Base-by-base conservation (phyloP, 30 jellyfish, hydroid and myxozoan species). In the Kudoa iwatai region DNA sequence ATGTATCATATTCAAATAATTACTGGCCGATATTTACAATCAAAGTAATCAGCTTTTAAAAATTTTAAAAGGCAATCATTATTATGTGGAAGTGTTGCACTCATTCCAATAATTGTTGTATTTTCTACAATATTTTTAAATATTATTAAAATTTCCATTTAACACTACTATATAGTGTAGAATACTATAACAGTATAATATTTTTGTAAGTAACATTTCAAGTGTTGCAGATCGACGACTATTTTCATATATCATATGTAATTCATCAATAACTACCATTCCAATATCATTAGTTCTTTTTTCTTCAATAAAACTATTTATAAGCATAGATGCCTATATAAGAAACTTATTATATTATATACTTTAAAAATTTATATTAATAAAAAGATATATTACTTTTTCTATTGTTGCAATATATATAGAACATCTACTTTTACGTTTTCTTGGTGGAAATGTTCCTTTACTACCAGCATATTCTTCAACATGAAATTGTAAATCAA, bases 21-120 rank as follows among this genome's bases (percentile, higher is more conserved):
- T 43, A 69, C 91, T 22, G 91, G 91, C 20, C 91, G 21, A 42
- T 59, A 69, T 21, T 69, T 77, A 40, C 55, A 53, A 53, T 56
- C 48, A 35, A 46, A 69, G 24, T 59, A 35, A 32, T 69, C 83
- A 31, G 91, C 86, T 24, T 48, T 32, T 2, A 69, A 63, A 40
- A 59, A 69, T 33, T 34, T 47, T 34, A 59, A 55, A 17, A 69
- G 53, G 24, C 60, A 85, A 33, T 53, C 48, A 18, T 53, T 56
- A 42, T 69, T 69, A 18, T 85, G n/a, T n/a, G n/a, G 86, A 53
- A 69, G 83, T 19, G 91, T 10, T 18, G 94, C 94, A 62, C 94
- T 74, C 94, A 74, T 74, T 17, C 94, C 94, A 40, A 44, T 14
- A 57, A 62, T 64, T 47, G 43, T 34, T n/a, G 45, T 25, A 43